These are phyloP conservation scores for Corvus moneduloides DNA, from an alignment of 2,113 vertebrate genomes.

Conservation along the genomic window DNA sequence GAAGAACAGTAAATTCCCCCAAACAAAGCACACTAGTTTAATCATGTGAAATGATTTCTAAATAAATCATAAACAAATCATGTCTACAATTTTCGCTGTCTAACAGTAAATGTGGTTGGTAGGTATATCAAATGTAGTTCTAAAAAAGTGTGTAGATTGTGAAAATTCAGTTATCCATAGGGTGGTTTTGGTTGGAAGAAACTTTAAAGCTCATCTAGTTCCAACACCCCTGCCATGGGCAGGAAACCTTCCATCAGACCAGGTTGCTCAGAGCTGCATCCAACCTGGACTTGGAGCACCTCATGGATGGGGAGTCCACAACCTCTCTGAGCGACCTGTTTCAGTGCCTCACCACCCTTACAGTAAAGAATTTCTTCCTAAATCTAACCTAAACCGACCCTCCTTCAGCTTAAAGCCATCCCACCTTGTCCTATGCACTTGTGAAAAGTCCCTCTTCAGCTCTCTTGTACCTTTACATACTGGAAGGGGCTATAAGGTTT, in stretches of 20 bases:
- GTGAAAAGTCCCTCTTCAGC: not conserved
- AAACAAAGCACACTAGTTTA: not conserved
- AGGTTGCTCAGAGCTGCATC: not conserved
- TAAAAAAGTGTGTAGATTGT: not conserved
- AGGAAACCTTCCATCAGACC: not conserved
- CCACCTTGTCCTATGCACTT: not conserved
- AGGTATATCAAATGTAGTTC: not conserved
- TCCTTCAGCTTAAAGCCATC: not conserved
- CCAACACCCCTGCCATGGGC: not conserved
- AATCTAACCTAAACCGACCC: not conserved
- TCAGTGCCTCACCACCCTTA: not conserved
- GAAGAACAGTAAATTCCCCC: not conserved
- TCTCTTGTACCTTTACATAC: not conserved
- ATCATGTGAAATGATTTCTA: not conserved
- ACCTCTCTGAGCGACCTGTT: not conserved
- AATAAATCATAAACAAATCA: not conserved
- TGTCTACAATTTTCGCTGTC: not conserved
- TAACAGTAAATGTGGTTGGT: not conserved
- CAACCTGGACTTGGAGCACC: not conserved
- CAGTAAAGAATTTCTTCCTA: not conserved
- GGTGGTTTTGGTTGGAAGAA: not conserved
- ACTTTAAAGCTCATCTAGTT: not conserved
- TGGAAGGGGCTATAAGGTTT: not conserved
- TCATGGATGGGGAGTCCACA: not conserved
- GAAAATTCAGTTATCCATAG: not conserved